phyloP scores from a whole-genome alignment of 2,797 vertebrate genomes.

The Adrianichthys oophorus region DNA sequence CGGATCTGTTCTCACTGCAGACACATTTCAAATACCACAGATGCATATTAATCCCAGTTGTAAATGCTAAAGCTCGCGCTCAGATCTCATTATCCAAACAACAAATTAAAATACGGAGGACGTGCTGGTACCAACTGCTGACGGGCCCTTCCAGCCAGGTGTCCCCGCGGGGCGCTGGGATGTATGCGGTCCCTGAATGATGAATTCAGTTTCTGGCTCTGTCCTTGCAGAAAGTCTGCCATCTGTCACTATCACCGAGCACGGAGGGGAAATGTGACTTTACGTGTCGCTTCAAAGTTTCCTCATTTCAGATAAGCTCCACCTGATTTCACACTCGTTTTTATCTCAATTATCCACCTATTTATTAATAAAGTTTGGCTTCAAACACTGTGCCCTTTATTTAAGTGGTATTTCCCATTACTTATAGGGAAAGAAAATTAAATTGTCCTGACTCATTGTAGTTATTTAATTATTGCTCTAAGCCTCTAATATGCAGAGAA shows the following conservation, averaged over 20 bases:
- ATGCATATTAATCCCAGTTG: conserved; percentile 1
- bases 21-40: neutral
- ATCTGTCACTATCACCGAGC: neutral
- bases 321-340: too few relatives aligned
- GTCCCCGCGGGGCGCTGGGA: neutral
- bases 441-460: neutral
- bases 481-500: neutral
- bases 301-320: neutral
- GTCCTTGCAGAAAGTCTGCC: neutral
- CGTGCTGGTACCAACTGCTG: neutral
- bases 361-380: neutral
- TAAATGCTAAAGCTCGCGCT: conserved; percentile 2
- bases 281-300: neutral
- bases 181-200: neutral
- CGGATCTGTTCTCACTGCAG: neutral
- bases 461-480: conserved; percentile 6
- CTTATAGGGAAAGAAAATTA: neutral
- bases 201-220: neutral
- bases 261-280: neutral
- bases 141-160: neutral
- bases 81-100: conserved; percentile 11
- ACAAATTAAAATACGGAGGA: conserved; percentile 6
- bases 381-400: neutral
- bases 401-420: neutral
- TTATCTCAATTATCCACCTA: neutral